Evolutionary conservation across 2,797 vertebrate species (phyloP), one percentile per base, ranked within the genome.

Genomic region (Bucorvus abyssinicus): DNA sequence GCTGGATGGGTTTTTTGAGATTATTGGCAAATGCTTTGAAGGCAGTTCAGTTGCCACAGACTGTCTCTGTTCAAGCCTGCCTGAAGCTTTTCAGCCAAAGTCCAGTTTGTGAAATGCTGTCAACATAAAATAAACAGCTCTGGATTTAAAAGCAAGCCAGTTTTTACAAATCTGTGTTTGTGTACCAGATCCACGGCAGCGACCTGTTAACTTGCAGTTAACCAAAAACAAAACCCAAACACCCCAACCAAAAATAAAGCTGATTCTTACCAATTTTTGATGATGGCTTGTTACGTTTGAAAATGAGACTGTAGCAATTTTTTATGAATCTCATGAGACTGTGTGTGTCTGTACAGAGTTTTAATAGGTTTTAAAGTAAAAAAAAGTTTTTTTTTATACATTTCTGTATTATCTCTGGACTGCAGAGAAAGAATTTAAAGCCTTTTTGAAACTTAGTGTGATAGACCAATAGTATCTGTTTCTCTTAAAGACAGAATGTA

Each of bases 371-470:
- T 90, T 92, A 68, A 75, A 61, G 30, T 10, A 36, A 52, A 83
- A 45, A 24, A 40, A 40, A 40, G 38, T 44, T 2, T 3, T 3
- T 22, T 13, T 52, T 63, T 7, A 10, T 29, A 42, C 1, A 0
- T 60, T 79, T 88, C n/a, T 76, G 6, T 29, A 26, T 75, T 85
- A 36, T 40, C n/a, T 73, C 23, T 73, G 38, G 45, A n/a, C 44
- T 71, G 30, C 49, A 81, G 44, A 55, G 53, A 36, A 78, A n/a
- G 44, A 69, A 34, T 75, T 56, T 52, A 87, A 84, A 64, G 36
- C 22, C 50, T 87, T 32, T n/a, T 36, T 87, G 67, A 78, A 77
- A 70, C 23, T 69, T 64, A 5, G 8, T 77, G 52, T 77, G 74
- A 27, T 78, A 89, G 38, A 78, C 12, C 32, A 74, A 4, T 42